Conservation (phyloP, 2,113 vertebrate genomes). For the Rhinolophus ferrumequinum region DNA sequence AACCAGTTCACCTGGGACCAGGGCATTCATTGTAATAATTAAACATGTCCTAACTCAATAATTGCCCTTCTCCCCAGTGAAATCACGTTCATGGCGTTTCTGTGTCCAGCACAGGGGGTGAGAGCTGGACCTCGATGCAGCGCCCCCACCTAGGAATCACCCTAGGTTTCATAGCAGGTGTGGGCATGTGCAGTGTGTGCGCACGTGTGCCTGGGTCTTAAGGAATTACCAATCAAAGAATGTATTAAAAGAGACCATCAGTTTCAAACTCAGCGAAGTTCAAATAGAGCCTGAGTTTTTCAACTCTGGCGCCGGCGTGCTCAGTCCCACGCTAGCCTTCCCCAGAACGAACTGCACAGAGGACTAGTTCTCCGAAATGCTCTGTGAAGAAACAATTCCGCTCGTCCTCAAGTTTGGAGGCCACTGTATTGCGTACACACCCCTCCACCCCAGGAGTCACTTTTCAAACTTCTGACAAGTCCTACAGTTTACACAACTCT, state of each 20-base stretch:
- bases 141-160: neutral
- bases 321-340: rapidly evolving
- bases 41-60: neutral
- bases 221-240: neutral
- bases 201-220: too few species aligned
- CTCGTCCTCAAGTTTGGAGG: too few species aligned
- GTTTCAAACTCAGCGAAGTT: neutral
- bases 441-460: neutral
- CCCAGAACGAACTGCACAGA: neutral
- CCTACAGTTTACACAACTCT: neutral
- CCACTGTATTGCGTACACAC: neutral
- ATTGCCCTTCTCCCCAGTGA: neutral
- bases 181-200: too few species aligned
- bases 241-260: neutral
- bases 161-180: neutral
- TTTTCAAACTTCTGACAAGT: neutral
- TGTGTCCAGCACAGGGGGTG: neutral
- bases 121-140: neutral
- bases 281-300: neutral
- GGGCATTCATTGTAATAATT: too few species aligned
- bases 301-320: neutral
- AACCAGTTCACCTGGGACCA: neutral
- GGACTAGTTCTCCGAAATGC: neutral
- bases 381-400: neutral
- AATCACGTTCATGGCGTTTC: neutral